A percentile compares a stretch with the other conserved stretches of the same genome.
phyloP scores from a whole-genome alignment of 1,140 invertebrate species.

The Telenomus remus region DNA sequence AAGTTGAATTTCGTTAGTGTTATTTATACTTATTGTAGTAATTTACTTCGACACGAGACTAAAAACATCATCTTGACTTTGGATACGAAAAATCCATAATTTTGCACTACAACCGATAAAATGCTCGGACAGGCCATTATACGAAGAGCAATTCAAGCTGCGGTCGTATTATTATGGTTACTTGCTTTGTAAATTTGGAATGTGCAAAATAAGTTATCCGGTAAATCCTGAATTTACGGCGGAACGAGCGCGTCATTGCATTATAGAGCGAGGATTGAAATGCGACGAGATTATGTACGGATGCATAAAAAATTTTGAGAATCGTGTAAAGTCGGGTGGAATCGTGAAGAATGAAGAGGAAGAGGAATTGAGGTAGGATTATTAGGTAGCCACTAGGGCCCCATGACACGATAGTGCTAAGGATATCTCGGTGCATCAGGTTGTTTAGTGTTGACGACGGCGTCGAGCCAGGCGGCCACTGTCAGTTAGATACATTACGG shows the following conservation, averaged over 20 bases:
- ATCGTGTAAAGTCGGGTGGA: slow-evolving; percentile 5
- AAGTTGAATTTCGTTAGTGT: too few species aligned
- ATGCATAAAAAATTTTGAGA: slow-evolving; percentile 16
- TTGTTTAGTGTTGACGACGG: slow-evolving; percentile 71
- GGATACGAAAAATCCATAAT: slow-evolving; percentile 9
- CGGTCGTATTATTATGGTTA: slow-evolving; percentile 35
- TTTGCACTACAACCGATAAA: slow-evolving; percentile 34
- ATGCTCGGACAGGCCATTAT: slow-evolving; percentile 39
- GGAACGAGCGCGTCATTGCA: slow-evolving; percentile 25
- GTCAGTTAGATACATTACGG: slow-evolving; percentile 69
- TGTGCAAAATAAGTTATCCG: slow-evolving; percentile 41
- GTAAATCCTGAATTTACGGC: slow-evolving; percentile 50
- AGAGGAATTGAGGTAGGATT: slow-evolving; percentile 15
- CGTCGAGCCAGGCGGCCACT: slow-evolving; percentile 68
- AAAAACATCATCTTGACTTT: slow-evolving; percentile 36
- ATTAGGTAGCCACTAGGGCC: slow-evolving; percentile 32
- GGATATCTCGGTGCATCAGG: slow-evolving; percentile 69
- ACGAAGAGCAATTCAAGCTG: slow-evolving; percentile 35
- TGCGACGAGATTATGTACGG: slow-evolving; percentile 24
- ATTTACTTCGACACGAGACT: too few species aligned
- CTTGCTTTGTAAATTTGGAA: slow-evolving; percentile 39
- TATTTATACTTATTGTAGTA: too few species aligned
- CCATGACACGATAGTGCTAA: slow-evolving; percentile 53
- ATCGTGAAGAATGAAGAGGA: slow-evolving; percentile 35
- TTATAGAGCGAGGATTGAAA: slow-evolving; percentile 13